phyloP scores from a whole-genome alignment of 2,888 invertebrate genomes.

The Noctuana brunneofusca region DNA sequence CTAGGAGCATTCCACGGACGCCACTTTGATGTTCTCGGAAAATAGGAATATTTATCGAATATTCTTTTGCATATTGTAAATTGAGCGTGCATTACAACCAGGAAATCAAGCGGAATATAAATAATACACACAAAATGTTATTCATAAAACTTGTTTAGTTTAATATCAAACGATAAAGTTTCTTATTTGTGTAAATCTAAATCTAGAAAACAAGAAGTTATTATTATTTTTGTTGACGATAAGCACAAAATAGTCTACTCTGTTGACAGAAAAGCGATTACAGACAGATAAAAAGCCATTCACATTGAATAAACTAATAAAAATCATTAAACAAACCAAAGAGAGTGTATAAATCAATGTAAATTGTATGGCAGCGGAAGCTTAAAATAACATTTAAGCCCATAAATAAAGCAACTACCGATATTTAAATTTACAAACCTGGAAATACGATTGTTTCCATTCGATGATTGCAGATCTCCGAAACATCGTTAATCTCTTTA shows the following conservation, averaged over 20 bases:
- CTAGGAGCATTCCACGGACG: conserved; percentile 12
- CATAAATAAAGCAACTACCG: conserved; percentile 31
- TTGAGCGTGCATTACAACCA: not conserved
- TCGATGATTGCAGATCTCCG: conserved; percentile 35
- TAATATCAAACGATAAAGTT: not conserved
- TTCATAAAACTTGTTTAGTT: not conserved
- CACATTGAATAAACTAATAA: not conserved
- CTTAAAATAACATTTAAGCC: conserved; percentile 33
- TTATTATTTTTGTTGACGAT: not conserved
- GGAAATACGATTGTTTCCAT: conserved; percentile 35
- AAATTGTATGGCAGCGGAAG: conserved; percentile 27
- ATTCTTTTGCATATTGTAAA: not conserved
- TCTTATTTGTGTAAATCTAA: too few relatives aligned
- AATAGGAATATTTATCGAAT: conserved; percentile 1
- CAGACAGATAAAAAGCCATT: not conserved
- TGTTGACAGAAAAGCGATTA: conserved; percentile 4
- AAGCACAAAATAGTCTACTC: not conserved
- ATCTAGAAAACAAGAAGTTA: not conserved
- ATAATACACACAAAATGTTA: not conserved
- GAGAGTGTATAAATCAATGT: conserved; percentile 19
- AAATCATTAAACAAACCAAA: conserved; percentile 25
- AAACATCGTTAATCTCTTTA: conserved; percentile 57
- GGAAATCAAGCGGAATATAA: not conserved
- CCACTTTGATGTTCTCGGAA: conserved; percentile 16
- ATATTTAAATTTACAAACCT: conserved; percentile 34